Percentiles rank a stretch among this genome's conserved stretches.
These are phyloP conservation scores for Strigamia transsilvanica DNA, from an alignment of 2,888 invertebrate genomes.

Conservation along the genomic window DNA sequence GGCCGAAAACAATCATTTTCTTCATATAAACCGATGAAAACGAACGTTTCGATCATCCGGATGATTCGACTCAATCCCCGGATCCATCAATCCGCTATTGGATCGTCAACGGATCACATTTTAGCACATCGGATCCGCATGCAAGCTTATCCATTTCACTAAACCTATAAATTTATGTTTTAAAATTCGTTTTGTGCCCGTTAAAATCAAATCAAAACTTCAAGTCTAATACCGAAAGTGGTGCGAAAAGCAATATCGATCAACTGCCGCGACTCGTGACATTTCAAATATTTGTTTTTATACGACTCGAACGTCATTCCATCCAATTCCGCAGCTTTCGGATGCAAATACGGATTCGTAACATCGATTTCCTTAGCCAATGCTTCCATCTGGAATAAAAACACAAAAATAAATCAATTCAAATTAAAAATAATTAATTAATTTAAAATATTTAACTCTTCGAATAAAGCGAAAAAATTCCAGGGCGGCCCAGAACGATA, in stretches of 20 bases:
- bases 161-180: too few relatives aligned
- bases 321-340: constrained; percentile 23
- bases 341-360: neutral
- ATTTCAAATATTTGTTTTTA: constrained; percentile 37
- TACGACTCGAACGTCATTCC: constrained; percentile 36
- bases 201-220: neutral
- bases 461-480: constrained; percentile 23
- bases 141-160: too few relatives aligned
- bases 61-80: too few relatives aligned
- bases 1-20: too few relatives aligned
- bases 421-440: neutral
- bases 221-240: constrained; percentile 29
- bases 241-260: constrained; percentile 38
- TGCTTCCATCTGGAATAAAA: constrained; percentile 14
- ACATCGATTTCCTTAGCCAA: constrained; percentile 30
- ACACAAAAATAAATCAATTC: neutral
- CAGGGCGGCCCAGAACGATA: neutral
- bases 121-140: too few relatives aligned
- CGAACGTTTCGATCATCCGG: too few relatives aligned
- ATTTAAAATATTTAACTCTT: neutral
- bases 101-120: too few relatives aligned
- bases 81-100: too few relatives aligned
- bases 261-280: neutral
- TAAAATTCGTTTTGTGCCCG: too few relatives aligned
- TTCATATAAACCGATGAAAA: too few relatives aligned